Evolutionary conservation across 2,113 vertebrate genomes (phyloP).

Genomic region (Seriola rivoliana): DNA sequence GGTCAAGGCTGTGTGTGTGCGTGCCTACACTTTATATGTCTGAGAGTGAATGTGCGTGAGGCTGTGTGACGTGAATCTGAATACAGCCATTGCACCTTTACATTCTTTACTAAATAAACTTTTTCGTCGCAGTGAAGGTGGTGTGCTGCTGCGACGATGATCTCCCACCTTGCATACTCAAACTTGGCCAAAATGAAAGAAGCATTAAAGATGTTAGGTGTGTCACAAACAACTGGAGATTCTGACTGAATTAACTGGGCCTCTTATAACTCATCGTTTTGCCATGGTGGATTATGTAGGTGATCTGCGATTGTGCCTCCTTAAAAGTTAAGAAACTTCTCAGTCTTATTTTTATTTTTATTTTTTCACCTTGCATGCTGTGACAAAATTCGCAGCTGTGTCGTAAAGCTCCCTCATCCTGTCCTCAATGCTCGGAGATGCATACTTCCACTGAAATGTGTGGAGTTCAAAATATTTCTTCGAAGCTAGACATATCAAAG

Average conservation of each 20-base stretch:
- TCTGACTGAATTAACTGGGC: not conserved
- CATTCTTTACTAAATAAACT: conserved; percentile 12
- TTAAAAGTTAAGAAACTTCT: not conserved
- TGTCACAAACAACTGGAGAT: not conserved
- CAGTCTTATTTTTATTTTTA: not conserved
- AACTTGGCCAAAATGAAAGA: not conserved
- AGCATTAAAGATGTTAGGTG: not conserved
- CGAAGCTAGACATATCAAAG: too few relatives aligned
- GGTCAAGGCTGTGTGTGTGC: conserved; percentile 20
- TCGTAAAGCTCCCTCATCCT: not conserved
- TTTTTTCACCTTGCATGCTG: not conserved
- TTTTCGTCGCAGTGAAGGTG: not conserved
- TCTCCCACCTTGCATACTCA: not conserved
- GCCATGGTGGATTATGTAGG: conserved; percentile 25
- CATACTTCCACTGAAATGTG: conserved; percentile 11
- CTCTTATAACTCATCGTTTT: conserved; percentile 22
- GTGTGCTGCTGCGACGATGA: not conserved
- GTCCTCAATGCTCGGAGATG: not conserved
- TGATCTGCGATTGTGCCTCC: not conserved
- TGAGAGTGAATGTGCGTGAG: not conserved
- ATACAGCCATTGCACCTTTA: conserved; percentile 2
- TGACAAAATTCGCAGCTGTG: not conserved
- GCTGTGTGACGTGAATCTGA: conserved; percentile 13
- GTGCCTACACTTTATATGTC: not conserved
- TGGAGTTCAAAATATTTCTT: not conserved